These are phyloP conservation scores for Tolmerus cingulatus DNA, from an alignment of 2,888 invertebrate genomes.

Conservation along the genomic window DNA sequence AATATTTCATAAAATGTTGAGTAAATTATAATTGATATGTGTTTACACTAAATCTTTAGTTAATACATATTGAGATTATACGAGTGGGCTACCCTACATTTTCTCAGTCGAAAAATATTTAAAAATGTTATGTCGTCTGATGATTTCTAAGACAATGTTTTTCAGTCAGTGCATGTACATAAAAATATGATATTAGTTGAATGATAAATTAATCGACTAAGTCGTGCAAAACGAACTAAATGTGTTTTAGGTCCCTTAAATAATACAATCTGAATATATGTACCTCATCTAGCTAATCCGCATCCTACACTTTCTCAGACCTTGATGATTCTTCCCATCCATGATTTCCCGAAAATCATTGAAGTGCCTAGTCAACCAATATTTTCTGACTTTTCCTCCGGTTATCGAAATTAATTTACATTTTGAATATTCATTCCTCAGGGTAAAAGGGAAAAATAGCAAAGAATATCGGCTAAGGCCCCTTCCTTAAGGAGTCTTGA, in stretches of 20 bases:
- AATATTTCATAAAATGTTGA: too few species aligned
- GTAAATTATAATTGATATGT: too few species aligned
- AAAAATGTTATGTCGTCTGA: too few species aligned
- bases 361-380: not conserved
- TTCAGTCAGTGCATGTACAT: too few species aligned
- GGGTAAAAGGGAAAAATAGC: not conserved
- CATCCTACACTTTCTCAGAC: not conserved
- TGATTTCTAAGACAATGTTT: too few species aligned
- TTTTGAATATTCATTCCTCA: not conserved
- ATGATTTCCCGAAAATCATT: not conserved
- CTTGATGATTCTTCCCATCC: not conserved
- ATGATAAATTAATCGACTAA: too few species aligned
- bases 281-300: not conserved
- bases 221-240: too few species aligned
- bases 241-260: not conserved
- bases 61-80: too few species aligned
- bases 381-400: not conserved
- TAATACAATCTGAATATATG: not conserved
- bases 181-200: too few species aligned
- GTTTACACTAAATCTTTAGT: too few species aligned
- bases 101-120: too few species aligned
- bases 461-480: not conserved
- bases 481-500: not conserved
- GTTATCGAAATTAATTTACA: not conserved
- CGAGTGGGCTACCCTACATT: too few species aligned